A percentile compares a stretch with the other conserved stretches of the same genome.
Evolutionary conservation across 2,113 vertebrate genomes (phyloP).

Genomic region (Lepisosteus osseus): DNA sequence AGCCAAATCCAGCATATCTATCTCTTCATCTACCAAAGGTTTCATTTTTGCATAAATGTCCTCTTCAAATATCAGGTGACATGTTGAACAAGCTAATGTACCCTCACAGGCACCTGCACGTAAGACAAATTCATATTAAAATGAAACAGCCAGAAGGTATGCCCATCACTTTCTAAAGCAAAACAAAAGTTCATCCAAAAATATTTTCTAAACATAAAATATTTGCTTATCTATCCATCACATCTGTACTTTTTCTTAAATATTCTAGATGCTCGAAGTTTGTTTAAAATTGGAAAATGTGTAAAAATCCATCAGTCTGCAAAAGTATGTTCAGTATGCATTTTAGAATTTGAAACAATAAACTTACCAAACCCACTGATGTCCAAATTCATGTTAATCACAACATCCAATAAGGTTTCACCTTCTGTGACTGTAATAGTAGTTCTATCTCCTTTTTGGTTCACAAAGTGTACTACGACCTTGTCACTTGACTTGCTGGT

Average conservation of each 20-base stretch:
- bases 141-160: slow-evolving; percentile 19
- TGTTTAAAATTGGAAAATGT: no score
- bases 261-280: no score
- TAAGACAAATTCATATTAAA: no score
- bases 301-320: no score
- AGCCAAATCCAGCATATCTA: slow-evolving; percentile 73
- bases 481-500: slow-evolving; percentile 21
- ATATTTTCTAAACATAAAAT: no score
- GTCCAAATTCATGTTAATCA: slow-evolving; percentile 64
- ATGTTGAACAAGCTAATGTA: slow-evolving; percentile 70
- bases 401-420: slow-evolving; percentile 63
- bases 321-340: no score
- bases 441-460: slow-evolving; percentile 56
- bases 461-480: slow-evolving; percentile 62
- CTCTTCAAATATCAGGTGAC: slow-evolving; percentile 71
- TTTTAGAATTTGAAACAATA: neutral
- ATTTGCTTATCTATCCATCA: no score
- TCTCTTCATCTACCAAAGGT: slow-evolving; percentile 60
- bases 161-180: neutral
- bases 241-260: no score
- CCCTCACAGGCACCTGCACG: slow-evolving; percentile 67
- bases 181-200: no score
- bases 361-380: slow-evolving; percentile 67
- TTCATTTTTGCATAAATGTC: slow-evolving; percentile 54
- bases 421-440: slow-evolving; percentile 60